A percentile compares a stretch with the other conserved stretches of the same genome.
phyloP scores from a whole-genome alignment of 2,797 vertebrate species.

The Notolepis coatsorum region DNA sequence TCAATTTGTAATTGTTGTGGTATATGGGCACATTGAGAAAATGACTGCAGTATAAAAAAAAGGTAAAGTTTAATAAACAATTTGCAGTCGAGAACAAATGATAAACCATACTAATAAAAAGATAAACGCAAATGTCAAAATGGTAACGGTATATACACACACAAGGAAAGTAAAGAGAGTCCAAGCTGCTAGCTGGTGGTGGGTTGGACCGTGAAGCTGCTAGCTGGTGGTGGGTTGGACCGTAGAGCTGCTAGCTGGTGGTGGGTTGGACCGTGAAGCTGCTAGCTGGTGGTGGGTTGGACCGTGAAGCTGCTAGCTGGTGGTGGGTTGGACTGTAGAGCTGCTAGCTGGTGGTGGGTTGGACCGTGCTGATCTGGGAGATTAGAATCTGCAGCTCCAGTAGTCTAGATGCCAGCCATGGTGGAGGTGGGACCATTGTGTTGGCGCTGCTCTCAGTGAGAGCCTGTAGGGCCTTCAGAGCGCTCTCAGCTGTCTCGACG shows the following conservation, averaged over 20 bases:
- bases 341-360: slow-evolving; percentile 23
- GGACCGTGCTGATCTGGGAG: slow-evolving; percentile 55
- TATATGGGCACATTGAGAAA: too few relatives aligned
- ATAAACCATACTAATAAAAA: slow-evolving; percentile 20
- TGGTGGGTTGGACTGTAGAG: not conserved
- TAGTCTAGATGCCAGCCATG: slow-evolving; percentile 84
- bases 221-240: slow-evolving; percentile 27
- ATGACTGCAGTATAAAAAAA: slow-evolving; percentile 24
- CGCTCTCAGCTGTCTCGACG: slow-evolving; percentile 80
- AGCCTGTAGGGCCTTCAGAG: slow-evolving; percentile 82
- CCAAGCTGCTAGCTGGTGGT: too few relatives aligned
- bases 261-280: not conserved
- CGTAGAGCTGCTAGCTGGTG: too few relatives aligned
- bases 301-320: slow-evolving; percentile 11
- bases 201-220: not conserved
- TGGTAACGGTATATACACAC: not conserved
- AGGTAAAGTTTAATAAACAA: slow-evolving; percentile 65
- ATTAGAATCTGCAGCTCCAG: slow-evolving; percentile 80
- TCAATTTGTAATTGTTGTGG: too few relatives aligned
- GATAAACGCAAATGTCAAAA: slow-evolving; percentile 1
- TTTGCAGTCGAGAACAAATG: not conserved
- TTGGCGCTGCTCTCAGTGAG: slow-evolving; percentile 51
- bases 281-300: slow-evolving; percentile 26
- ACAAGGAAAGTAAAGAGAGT: not conserved
- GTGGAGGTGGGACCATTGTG: slow-evolving; percentile 62